Base-by-base conservation (phyloP, 37 sponge, comb jelly and placozoan genomes). In the Aplysina aerophoba region DNA sequence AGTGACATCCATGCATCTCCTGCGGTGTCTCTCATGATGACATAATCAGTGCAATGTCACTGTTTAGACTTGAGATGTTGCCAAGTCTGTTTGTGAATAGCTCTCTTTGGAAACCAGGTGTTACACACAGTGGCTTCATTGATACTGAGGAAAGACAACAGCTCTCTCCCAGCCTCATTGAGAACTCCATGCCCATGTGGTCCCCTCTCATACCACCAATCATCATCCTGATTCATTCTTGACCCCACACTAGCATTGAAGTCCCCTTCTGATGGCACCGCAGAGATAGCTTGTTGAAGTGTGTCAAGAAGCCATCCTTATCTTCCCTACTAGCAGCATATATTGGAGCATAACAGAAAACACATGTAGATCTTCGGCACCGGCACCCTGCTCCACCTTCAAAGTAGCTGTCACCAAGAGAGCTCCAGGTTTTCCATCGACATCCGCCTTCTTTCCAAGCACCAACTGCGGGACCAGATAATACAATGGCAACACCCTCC, bases 391-490 rank as follows among this genome's bases (percentile, higher is more conserved):
- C 16, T 75, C 56, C 27, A 22, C 39, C 24, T 73, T 25, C 36
- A 84, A 25, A 2, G 28, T 62, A 19, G 58, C 82, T 25, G 73
- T 33, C 16, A 80, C 59, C 5, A 80, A 25, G 21, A 64, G 89
- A 74, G n/a, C 80, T 68, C 87, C 87, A 86, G 25, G 91, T 87
- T 25, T 77, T 88, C 89, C 89, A 88, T n/a, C n/a, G n/a, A n/a
- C n/a, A n/a, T n/a, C n/a, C n/a, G 5, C 83, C 83, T 41, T 44
- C 77, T 55, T 28, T 34, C 83, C 88, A 88, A 4, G 88, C 88
- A 15, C 33, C 63, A 28, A 88, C 53, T 16, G 83, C 83, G n/a
- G 34, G 69, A 24, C 83, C 83, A 67, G 35, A 31, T 0, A 87
- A 38, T 24, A 80, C 81, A 28, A 87, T 80, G 22, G 87, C 87